Evolutionary conservation across 2,888 invertebrate genomes (phyloP).

Genomic region (Xylocampa areola): DNA sequence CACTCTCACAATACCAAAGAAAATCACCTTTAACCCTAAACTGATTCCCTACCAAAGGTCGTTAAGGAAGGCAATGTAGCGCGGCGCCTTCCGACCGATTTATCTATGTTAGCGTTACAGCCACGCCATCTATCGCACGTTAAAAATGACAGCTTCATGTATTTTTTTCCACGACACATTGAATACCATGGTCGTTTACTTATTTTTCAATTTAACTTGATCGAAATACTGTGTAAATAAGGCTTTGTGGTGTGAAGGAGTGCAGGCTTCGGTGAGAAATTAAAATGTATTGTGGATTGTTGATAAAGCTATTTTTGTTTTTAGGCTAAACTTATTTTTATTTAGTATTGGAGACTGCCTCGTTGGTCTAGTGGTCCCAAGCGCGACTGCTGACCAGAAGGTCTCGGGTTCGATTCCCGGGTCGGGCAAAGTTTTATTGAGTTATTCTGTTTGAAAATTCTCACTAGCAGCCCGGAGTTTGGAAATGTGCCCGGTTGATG

Average conservation of each 20-base stretch:
- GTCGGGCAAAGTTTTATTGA: no score
- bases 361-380: no score
- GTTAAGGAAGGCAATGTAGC: constrained; percentile 87
- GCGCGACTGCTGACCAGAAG: no score
- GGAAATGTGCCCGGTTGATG: no score
- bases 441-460: no score
- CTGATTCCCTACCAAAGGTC: constrained; percentile 83
- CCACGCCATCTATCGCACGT: constrained; percentile 78
- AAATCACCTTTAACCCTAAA: constrained; percentile 86
- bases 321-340: constrained; percentile 8
- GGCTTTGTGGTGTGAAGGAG: constrained; percentile 65
- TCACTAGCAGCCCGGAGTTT: no score
- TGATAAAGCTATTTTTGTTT: constrained; percentile 32
- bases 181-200: constrained; percentile 82
- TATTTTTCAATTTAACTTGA: constrained; percentile 84
- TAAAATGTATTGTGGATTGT: constrained; percentile 54
- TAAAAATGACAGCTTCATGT: constrained; percentile 86
- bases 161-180: constrained; percentile 80
- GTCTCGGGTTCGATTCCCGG: no score
- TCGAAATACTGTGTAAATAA: constrained; percentile 73
- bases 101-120: constrained; percentile 75
- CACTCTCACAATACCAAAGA: constrained; percentile 64
- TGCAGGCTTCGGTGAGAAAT: constrained; percentile 53
- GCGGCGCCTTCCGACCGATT: constrained; percentile 84
- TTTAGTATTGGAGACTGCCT: background rate